Conservation (phyloP, 2,888 invertebrate species). For the Atethmia centrago region DNA sequence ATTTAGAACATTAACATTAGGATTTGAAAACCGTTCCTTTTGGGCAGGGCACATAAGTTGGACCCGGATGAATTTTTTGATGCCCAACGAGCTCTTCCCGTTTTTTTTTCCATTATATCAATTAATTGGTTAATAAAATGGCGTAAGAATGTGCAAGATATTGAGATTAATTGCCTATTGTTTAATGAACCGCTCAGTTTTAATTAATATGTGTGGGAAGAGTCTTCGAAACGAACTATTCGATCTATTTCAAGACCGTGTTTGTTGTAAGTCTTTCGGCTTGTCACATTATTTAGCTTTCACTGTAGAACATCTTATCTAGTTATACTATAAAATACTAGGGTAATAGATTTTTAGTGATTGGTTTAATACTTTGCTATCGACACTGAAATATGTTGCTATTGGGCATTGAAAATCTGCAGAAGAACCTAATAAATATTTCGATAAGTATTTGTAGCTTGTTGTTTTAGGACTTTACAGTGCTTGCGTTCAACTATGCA, state of each 20-base stretch:
- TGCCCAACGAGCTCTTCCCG: too few species aligned
- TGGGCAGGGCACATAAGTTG: too few species aligned
- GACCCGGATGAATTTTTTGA: too few species aligned
- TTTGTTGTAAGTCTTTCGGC: neutral
- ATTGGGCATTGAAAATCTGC: conserved; percentile 37
- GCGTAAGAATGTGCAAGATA: conserved; percentile 8
- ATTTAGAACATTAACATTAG: too few species aligned
- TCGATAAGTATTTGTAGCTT: conserved; percentile 13
- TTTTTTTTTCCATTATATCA: neutral
- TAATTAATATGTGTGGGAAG: conserved; percentile 41
- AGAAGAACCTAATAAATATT: conserved; percentile 30
- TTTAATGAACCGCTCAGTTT: conserved; percentile 32
- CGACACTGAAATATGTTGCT: conserved; percentile 26
- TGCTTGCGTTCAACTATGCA: too few species aligned
- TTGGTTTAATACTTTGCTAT: conserved; percentile 35
- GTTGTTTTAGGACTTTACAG: neutral
- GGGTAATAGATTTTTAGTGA: conserved; percentile 9
- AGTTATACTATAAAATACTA: conserved; percentile 7
- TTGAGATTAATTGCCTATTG: conserved; percentile 33
- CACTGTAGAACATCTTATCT: neutral
- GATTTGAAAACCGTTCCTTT: too few species aligned
- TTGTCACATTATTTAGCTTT: neutral
- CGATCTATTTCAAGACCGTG: neutral
- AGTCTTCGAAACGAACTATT: neutral
- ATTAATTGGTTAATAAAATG: conserved; percentile 31